A percentile compares a stretch with the other conserved stretches of the same genome.
Evolutionary conservation across 2,797 vertebrate genomes (phyloP).

Genomic region (Enteromius trimaculatus): DNA sequence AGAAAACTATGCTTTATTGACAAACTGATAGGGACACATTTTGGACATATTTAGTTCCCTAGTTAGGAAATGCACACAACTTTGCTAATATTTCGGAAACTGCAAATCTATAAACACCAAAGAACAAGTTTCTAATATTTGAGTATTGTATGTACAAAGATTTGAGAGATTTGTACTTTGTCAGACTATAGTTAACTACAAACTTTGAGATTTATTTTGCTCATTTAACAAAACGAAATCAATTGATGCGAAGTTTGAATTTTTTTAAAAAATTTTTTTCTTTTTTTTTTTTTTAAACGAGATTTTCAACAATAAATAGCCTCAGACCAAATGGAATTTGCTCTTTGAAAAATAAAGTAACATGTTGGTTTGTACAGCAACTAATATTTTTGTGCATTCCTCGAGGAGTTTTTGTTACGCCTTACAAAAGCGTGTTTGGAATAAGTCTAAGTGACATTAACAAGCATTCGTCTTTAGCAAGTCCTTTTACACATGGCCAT

Average conservation of each 20-base stretch:
- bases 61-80: slow-evolving; percentile 83
- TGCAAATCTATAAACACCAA: slow-evolving; percentile 74
- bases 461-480: slow-evolving; percentile 60
- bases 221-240: slow-evolving; percentile 32
- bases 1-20: slow-evolving; percentile 84
- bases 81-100: slow-evolving; percentile 76
- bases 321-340: slow-evolving; percentile 21
- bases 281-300: background rate
- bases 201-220: background rate
- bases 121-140: slow-evolving; percentile 66
- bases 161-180: slow-evolving; percentile 73
- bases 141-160: slow-evolving; percentile 73
- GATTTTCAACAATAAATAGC: background rate
- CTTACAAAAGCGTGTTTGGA: slow-evolving; percentile 49
- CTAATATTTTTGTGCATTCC: slow-evolving; percentile 63
- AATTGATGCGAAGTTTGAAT: background rate
- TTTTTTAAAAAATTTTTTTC: background rate
- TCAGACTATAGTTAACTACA: slow-evolving; percentile 63
- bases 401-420: slow-evolving; percentile 24
- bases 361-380: slow-evolving; percentile 47
- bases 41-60: slow-evolving; percentile 81
- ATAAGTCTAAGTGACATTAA: slow-evolving; percentile 49
- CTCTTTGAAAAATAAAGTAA: slow-evolving; percentile 11
- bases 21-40: slow-evolving; percentile 80
- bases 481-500: slow-evolving; percentile 45